Evolutionary conservation across 2,888 invertebrate species (phyloP).

Genomic region (Tromatobia lineatoria): DNA sequence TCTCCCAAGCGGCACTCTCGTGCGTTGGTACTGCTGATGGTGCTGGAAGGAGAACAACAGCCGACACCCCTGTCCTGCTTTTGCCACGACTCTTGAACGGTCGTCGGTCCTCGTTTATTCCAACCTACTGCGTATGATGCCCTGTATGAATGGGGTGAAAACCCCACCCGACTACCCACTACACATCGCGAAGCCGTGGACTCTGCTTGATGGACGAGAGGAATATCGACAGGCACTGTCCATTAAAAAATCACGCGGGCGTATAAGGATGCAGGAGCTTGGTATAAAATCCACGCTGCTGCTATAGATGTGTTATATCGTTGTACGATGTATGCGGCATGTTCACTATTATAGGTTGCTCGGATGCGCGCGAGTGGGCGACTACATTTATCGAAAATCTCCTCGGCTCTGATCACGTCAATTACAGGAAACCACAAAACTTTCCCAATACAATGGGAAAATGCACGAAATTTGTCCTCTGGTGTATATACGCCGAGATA

Average conservation of each 20-base stretch:
- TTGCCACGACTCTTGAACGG: slow-evolving; percentile 56
- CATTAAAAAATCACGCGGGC: slow-evolving; percentile 74
- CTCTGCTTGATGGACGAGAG: slow-evolving; percentile 75
- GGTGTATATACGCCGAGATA: slow-evolving; percentile 14
- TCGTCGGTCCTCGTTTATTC: slow-evolving; percentile 46
- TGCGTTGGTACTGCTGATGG: slow-evolving; percentile 48
- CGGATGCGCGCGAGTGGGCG: not conserved
- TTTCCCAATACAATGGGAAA: not conserved
- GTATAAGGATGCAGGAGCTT: slow-evolving; percentile 48
- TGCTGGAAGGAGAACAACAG: slow-evolving; percentile 50
- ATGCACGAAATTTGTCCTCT: slow-evolving; percentile 8
- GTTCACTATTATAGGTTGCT: slow-evolving; percentile 10
- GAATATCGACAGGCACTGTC: slow-evolving; percentile 79
- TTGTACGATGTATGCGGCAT: not conserved
- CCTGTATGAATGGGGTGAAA: slow-evolving; percentile 18
- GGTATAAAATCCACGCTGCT: slow-evolving; percentile 31
- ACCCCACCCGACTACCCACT: slow-evolving; percentile 19
- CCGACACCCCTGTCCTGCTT: slow-evolving; percentile 38
- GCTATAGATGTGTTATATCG: not conserved
- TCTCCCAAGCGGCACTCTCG: slow-evolving; percentile 58
- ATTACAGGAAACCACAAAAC: not conserved
- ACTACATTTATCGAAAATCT: slow-evolving; percentile 11
- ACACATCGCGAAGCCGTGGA: slow-evolving; percentile 47
- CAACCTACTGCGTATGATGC: slow-evolving; percentile 41
- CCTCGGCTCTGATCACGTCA: slow-evolving; percentile 1